Evolutionary conservation across 2,113 vertebrate species (phyloP).

Genomic region (Geococcyx californianus): DNA sequence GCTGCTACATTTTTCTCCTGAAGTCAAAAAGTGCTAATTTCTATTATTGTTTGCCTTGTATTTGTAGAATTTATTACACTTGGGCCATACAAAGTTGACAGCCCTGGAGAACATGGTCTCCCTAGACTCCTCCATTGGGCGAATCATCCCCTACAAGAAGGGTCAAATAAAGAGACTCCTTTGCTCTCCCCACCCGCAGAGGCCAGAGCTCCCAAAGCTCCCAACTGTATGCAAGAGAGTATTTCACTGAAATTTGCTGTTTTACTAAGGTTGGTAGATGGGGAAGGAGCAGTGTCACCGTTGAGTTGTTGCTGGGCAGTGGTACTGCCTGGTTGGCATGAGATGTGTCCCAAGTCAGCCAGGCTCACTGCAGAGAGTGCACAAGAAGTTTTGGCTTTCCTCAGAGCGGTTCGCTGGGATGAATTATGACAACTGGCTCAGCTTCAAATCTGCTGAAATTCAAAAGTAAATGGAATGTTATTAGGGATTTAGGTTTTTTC

Average conservation of each 20-base stretch:
- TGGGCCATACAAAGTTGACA: not conserved
- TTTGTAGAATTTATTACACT: not conserved
- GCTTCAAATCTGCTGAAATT: not conserved
- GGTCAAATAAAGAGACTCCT: not conserved
- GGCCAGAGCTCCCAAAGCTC: not conserved
- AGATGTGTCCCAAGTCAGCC: not conserved
- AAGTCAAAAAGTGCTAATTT: not conserved
- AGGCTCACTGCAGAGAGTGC: not conserved
- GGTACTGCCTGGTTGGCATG: not conserved
- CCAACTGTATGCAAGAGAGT: accelerated
- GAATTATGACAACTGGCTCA: not conserved
- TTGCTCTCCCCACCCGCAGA: not conserved
- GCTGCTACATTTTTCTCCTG: not conserved
- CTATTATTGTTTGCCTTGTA: not conserved
- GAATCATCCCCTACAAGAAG: not conserved
- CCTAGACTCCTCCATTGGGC: accelerated
- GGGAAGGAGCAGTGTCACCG: not conserved
- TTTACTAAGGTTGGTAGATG: not conserved
- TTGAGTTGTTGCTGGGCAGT: accelerated
- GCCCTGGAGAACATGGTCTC: accelerated
- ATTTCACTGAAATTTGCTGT: not conserved
- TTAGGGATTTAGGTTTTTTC: not conserved
- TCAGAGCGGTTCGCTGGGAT: not conserved
- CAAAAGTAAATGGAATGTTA: not conserved
- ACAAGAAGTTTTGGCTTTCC: not conserved